These are phyloP conservation scores for Aphelenchoides avenae DNA, from an alignment of 1,140 invertebrate species.

Conservation along the genomic window DNA sequence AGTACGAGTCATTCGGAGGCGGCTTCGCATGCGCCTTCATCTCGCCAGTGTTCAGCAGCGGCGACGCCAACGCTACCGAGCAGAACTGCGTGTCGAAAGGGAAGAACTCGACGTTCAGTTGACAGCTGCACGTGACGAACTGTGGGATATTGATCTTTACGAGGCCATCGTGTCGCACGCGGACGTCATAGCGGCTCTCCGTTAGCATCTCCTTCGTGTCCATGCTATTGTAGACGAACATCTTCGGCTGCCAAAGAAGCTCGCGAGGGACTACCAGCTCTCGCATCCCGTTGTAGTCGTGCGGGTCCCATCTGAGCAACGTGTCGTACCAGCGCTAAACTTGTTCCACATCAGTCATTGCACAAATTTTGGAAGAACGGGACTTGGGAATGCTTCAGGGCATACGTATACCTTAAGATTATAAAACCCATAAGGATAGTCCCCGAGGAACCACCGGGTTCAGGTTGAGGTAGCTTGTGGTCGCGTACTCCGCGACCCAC, in stretches of 20 bases:
- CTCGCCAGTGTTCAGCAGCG: conserved; percentile 41
- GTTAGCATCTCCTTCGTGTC: conserved; percentile 45
- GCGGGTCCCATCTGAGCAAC: conserved; percentile 42
- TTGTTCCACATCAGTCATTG: too few relatives aligned
- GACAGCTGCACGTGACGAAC: too few relatives aligned
- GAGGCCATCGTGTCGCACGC: too few relatives aligned
- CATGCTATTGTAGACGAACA: conserved; percentile 48
- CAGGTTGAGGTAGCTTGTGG: too few relatives aligned
- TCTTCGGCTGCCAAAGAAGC: conserved; percentile 41
- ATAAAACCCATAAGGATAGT: too few relatives aligned
- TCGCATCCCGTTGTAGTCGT: conserved; percentile 32
- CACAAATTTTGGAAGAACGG: too few relatives aligned
- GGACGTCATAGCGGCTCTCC: conserved; percentile 35
- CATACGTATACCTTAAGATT: too few relatives aligned
- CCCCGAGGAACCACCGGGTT: too few relatives aligned
- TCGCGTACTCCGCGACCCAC: too few relatives aligned
- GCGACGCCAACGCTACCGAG: conserved; percentile 43
- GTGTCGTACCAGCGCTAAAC: too few relatives aligned
- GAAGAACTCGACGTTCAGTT: conserved; percentile 40
- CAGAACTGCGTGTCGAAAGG: conserved; percentile 44
- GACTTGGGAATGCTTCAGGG: too few relatives aligned
- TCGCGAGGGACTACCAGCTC: conserved; percentile 39
- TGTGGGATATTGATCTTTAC: conserved; percentile 51
- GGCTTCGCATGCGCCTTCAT: conserved; percentile 39
- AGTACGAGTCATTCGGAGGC: too few relatives aligned